A percentile compares a stretch with the other conserved stretches of the same genome.
Conservation (phyloP, 92 coral and sea anemone species). For the Porites evermanni region DNA sequence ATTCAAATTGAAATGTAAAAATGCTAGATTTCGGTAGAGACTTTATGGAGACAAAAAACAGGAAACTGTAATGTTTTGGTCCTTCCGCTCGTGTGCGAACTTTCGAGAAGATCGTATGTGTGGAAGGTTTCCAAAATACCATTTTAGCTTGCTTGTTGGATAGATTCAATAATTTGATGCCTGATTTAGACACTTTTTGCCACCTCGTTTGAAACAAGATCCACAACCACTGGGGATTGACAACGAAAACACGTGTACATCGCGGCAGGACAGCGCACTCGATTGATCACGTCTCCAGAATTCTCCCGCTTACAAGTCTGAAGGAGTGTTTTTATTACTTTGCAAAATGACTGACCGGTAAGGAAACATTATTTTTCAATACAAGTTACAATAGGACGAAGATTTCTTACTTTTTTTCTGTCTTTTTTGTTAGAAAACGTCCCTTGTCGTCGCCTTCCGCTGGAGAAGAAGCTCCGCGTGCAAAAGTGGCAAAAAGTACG, state of each 20-base stretch:
- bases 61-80: background rate
- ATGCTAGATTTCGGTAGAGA: background rate
- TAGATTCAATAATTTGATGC: background rate
- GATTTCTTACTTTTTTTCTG: background rate
- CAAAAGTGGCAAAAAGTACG: background rate
- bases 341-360: background rate
- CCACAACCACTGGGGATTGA: background rate
- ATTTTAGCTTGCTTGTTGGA: background rate
- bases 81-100: background rate
- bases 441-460: background rate
- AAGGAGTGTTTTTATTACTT: too few species aligned
- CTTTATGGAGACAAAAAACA: background rate
- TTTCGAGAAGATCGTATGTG: background rate
- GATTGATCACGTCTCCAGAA: too few species aligned
- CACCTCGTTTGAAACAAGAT: background rate
- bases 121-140: background rate
- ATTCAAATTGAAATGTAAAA: background rate
- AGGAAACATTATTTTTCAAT: background rate
- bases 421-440: constrained; percentile 3
- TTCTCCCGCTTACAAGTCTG: background rate
- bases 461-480: background rate
- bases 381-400: background rate
- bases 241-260: background rate
- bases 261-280: too few species aligned
- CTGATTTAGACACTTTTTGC: background rate